Evolutionary conservation across 1,140 invertebrate species (phyloP), one percentile per base, ranked within the genome.

Genomic region (Marisa cornuarietis): DNA sequence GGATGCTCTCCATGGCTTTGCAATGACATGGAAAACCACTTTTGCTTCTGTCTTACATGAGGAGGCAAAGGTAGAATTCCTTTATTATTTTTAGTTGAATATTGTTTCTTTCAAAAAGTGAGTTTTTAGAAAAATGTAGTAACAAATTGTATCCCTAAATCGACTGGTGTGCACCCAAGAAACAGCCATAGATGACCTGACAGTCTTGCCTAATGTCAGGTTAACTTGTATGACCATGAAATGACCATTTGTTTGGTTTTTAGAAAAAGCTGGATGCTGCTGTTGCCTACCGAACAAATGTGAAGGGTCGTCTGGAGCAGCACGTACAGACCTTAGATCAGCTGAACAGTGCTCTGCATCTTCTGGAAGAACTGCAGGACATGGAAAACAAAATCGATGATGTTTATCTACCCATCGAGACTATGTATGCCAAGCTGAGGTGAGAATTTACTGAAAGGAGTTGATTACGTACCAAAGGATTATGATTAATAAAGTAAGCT

Each of bases 321-420:
- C 85, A 88, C 81, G 90, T 91, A 18, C 83, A 86, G 72, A 88
- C 87, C 8, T 79, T 91, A 61, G 90, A 91, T 68, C 90, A 91
- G 82, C 83, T 91, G 20, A 90, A 91, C 83, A 89, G 87, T 80
- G 86, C 89, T 10, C 83, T 91, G 26, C 85, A 88, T 63, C 78
- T 91, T 13, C 81, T 91, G 31, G 90, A 91, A 79, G 90, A 91
- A 79, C 80, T 91, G 13, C 74, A 87, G 63, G 90, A 91, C 81
- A 91, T 91, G 90, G 90, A 91, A 79, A 90, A 91, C 79, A 91
- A 91, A 80, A 90, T 91, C 72, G 91, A 91, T 82, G 84, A 82
- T 71, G 89, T 91, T 62, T 91, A 91, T 81, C 85, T 90, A n/a
- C 90, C 91, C n/a, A 91, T 91, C 81, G 91, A 91, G 82, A 88